phyloP scores from a whole-genome alignment of 2,888 invertebrate species.

The Gari tellinella region DNA sequence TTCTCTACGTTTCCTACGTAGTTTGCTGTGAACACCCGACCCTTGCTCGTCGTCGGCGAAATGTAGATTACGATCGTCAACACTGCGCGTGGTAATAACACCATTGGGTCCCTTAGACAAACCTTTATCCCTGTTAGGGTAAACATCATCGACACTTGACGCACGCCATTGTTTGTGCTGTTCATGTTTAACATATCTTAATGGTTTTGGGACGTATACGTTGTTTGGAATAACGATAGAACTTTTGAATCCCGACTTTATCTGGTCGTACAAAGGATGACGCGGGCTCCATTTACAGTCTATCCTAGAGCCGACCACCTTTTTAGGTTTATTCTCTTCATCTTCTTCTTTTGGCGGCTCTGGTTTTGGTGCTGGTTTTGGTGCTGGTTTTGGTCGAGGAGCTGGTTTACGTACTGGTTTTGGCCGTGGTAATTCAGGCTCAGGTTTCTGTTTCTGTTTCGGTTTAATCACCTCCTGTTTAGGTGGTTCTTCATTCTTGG shows the following conservation, averaged over 20 bases:
- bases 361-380: neutral
- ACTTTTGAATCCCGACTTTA: constrained; percentile 31
- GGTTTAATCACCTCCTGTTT: neutral
- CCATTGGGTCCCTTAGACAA: no score
- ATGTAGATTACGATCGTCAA: no score
- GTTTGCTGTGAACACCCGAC: no score
- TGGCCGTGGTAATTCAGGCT: neutral
- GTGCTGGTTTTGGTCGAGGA: neutral
- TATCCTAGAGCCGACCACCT: constrained; percentile 21
- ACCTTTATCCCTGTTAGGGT: no score
- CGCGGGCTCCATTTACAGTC: constrained; percentile 33
- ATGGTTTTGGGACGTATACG: neutral
- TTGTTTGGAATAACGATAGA: constrained; percentile 6
- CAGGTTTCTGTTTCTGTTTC: neutral
- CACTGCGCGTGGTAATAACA: no score
- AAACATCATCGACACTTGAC: no score
- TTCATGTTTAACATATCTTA: neutral
- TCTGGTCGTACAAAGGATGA: constrained; percentile 36
- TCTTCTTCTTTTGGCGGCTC: neutral
- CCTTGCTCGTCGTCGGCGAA: no score
- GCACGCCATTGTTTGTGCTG: neutral
- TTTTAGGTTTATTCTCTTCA: neutral
- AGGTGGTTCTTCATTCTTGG: constrained; percentile 12
- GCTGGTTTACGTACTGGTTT: no score
- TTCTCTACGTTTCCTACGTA: no score